These are phyloP conservation scores for Cryptoblepharus egeriae DNA, from an alignment of 2,797 vertebrate genomes.

Conservation along the genomic window DNA sequence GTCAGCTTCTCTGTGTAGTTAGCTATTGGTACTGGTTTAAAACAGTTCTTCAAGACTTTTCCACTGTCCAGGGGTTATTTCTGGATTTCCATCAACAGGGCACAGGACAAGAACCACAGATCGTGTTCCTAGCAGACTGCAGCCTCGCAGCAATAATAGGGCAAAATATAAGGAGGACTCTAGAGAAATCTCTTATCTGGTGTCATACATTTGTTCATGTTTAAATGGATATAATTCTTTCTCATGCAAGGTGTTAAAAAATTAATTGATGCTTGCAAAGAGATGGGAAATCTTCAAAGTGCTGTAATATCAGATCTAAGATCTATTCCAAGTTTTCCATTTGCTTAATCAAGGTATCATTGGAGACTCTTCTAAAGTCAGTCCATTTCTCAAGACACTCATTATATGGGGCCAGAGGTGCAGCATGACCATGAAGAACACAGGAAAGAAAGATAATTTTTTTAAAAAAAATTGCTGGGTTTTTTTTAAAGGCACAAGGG, in stretches of 20 bases:
- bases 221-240: not conserved
- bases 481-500: not conserved
- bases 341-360: slow-evolving; percentile 7
- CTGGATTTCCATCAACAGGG: not conserved
- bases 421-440: not conserved
- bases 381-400: slow-evolving; percentile 4
- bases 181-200: slow-evolving; percentile 20
- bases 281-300: slow-evolving; percentile 15
- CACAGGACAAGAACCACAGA: not conserved
- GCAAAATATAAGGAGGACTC: not conserved
- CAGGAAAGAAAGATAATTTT: not conserved
- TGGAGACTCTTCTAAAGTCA: slow-evolving; percentile 22
- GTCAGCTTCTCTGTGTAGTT: not conserved
- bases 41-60: not conserved
- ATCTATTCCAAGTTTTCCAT: slow-evolving; percentile 20
- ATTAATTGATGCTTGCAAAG: slow-evolving; percentile 35
- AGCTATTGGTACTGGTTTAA: not conserved
- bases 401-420: slow-evolving; percentile 1
- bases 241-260: slow-evolving; percentile 18
- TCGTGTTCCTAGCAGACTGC: not conserved
- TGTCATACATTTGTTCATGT: slow-evolving; percentile 10
- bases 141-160: not conserved
- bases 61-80: not conserved
- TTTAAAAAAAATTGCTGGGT: not conserved
- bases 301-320: slow-evolving; percentile 15